A percentile compares a stretch with the other conserved stretches of the same genome.
These are phyloP conservation scores for Gymnothorax javanicus DNA, from an alignment of 2,797 vertebrate genomes.

Conservation along the genomic window DNA sequence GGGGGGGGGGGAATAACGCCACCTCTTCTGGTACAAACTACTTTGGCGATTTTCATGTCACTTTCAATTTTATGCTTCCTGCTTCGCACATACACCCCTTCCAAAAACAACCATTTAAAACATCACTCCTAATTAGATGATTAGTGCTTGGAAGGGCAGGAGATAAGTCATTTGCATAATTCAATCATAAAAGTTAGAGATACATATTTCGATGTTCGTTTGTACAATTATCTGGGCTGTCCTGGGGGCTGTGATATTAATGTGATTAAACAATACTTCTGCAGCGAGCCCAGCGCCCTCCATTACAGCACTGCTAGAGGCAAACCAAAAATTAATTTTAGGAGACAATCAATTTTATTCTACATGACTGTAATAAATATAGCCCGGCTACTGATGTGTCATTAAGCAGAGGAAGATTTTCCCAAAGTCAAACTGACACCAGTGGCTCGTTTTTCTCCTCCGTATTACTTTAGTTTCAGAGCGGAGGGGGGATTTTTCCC, in stretches of 20 bases:
- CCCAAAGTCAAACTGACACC: conserved; percentile 82
- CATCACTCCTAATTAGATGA: conserved; percentile 90
- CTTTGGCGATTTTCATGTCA: conserved; percentile 69
- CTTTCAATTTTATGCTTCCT: conserved; percentile 74
- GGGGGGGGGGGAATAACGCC: conserved; percentile 28
- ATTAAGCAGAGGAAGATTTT: conserved; percentile 81
- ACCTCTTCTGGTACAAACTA: conserved; percentile 57
- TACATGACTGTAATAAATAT: conserved; percentile 90
- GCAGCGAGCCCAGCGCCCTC: conserved; percentile 74
- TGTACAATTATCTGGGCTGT: conserved; percentile 86
- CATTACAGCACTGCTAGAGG: conserved; percentile 85
- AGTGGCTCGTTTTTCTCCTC: conserved; percentile 29
- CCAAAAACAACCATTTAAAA: conserved; percentile 82
- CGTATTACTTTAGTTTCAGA: conserved; percentile 24
- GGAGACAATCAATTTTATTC: conserved; percentile 92
- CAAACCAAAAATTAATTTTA: conserved; percentile 91
- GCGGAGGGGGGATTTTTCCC: conserved; percentile 19
- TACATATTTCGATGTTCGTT: conserved; percentile 87
- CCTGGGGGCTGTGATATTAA: conserved; percentile 85
- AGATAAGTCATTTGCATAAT: conserved; percentile 90
- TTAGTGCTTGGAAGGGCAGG: conserved; percentile 85
- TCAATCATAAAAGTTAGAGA: conserved; percentile 91
- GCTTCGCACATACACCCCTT: conserved; percentile 64
- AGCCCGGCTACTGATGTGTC: conserved; percentile 83
- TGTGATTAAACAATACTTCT: conserved; percentile 91